A percentile compares a stretch with the other conserved stretches of the same genome.
phyloP scores from a whole-genome alignment of 2,113 vertebrate species.

The Nymphicus hollandicus region DNA sequence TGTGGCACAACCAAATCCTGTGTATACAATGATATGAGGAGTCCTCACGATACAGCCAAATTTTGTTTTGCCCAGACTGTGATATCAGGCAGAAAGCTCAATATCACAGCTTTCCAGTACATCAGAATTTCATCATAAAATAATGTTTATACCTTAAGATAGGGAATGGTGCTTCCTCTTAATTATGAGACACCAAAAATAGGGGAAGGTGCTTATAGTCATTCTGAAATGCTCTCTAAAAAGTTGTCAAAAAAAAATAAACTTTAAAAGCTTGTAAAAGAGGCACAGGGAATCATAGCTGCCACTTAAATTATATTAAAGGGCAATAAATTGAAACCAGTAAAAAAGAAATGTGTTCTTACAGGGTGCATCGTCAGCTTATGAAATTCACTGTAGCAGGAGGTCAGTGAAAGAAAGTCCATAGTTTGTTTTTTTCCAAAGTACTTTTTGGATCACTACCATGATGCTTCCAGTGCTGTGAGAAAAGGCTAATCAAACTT shows the following conservation, averaged over 20 bases:
- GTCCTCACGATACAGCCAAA: neutral
- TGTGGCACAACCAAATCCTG: neutral
- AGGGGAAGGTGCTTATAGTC: neutral
- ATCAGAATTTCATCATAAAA: neutral
- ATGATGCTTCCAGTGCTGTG: neutral
- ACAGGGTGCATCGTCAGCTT: constrained; percentile 52
- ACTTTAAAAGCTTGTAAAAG: constrained; percentile 46
- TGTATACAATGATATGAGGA: neutral
- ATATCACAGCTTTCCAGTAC: neutral
- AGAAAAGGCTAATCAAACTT: constrained; percentile 50
- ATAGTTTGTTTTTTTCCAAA: constrained; percentile 35
- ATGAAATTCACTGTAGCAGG: constrained; percentile 50
- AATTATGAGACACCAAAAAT: neutral
- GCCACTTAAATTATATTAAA: constrained; percentile 62
- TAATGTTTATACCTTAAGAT: neutral
- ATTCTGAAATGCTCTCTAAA: neutral
- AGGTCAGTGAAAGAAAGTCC: constrained; percentile 52
- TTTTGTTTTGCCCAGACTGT: neutral
- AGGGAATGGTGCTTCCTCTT: neutral
- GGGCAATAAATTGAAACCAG: constrained; percentile 62
- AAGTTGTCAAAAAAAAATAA: constrained; percentile 34
- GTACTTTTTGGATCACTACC: constrained; percentile 58
- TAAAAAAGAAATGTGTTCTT: constrained; percentile 64
- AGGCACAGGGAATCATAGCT: constrained; percentile 48
- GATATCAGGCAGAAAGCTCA: neutral